Base-by-base conservation (phyloP, 1,140 invertebrate genomes). In the Bactericera cockerelli region DNA sequence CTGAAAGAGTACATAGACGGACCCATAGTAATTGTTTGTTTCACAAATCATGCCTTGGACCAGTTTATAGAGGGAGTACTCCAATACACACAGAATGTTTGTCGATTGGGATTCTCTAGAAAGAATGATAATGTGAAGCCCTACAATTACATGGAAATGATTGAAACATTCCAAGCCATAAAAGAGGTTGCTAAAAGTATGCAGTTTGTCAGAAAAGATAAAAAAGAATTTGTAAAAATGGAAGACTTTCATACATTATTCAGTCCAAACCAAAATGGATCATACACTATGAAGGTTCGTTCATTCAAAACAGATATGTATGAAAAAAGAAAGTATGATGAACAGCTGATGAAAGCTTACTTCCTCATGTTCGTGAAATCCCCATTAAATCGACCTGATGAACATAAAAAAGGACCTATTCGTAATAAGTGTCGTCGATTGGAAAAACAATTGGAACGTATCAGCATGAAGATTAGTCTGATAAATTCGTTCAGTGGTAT, bases 1-100 rank as follows among this genome's bases (percentile, higher is more conserved):
- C 6, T 25, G 1, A 68, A 66, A 65, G 65, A 64, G 24, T 60
- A 62, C 6, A 53, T 36, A 14, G 39, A 42, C 1, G 64, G 63
- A 1, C 81, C 84, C 2, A 81, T 93, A 58, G 69, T 92, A 1
- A 73, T 93, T 16, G 79, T 92, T 19, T 88, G 87, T 67, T 88
- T 82, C 63, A 91, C 87, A 0, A 93, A 93, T 68, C 87, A 92
- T 70, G 88, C 89, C 1, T 67, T 93, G 2, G 89, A 93, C 74
- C 87, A 93, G 68, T 92, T 93, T 73, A 69, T 93, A 13, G 80
- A 88, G 68, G 83, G 81, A 19, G 74, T 86, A 14, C 66, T 78
- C 10, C 57, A 68, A 14, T 68, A 74, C 2, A 81, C 79, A 1
- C 28, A 72, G 0, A 71, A 75, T n/a, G 72, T 90, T 53, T 71